These are phyloP conservation scores for Corythaeola cristata DNA, from an alignment of 2,113 vertebrate species.

Conservation along the genomic window DNA sequence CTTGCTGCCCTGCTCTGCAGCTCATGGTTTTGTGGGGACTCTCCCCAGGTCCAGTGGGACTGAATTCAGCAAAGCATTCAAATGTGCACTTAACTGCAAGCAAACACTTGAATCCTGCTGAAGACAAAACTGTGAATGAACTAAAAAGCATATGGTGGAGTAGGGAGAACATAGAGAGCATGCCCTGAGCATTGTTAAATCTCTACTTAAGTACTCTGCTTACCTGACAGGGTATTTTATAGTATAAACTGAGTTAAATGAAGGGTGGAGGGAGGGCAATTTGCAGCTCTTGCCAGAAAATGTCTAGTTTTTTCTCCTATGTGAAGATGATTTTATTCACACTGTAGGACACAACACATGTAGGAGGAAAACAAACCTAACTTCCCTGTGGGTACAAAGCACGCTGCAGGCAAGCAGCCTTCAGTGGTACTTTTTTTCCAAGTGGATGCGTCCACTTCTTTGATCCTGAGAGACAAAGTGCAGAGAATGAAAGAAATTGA, in stretches of 20 bases:
- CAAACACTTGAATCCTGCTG: background rate
- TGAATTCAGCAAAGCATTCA: background rate
- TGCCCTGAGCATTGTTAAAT: background rate
- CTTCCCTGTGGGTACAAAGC: background rate
- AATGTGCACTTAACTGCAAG: background rate
- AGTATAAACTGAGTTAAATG: background rate
- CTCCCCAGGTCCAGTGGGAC: accelerated
- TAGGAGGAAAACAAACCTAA: background rate
- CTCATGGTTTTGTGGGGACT: background rate
- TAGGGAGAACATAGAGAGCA: background rate
- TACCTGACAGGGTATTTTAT: background rate
- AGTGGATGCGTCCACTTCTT: background rate
- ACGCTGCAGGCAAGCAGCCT: background rate
- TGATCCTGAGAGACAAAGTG: background rate
- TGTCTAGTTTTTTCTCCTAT: background rate
- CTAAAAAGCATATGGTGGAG: too few relatives aligned
- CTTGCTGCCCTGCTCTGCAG: background rate
- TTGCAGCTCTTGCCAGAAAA: background rate
- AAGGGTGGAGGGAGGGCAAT: background rate
- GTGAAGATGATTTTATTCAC: background rate
- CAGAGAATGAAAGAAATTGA: background rate
- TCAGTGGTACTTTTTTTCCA: background rate
- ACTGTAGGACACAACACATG: background rate
- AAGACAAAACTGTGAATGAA: background rate
- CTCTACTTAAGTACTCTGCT: background rate